These are phyloP conservation scores for Coenobita brevimanus DNA, from an alignment of 1,140 invertebrate genomes.

Conservation along the genomic window DNA sequence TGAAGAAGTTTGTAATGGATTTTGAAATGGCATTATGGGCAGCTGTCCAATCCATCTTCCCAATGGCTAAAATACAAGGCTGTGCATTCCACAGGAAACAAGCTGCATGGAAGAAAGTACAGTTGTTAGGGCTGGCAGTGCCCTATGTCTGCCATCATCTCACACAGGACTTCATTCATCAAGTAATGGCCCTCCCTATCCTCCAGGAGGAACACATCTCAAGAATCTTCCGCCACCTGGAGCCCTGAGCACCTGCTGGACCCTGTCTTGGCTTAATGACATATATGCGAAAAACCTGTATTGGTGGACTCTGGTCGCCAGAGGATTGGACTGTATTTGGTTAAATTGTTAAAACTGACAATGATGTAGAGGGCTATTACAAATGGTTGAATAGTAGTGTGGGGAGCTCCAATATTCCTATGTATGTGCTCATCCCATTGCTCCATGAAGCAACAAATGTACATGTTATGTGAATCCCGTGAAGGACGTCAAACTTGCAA, in stretches of 20 bases:
- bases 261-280: not conserved
- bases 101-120: not conserved
- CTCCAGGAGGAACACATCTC: not conserved
- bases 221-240: not conserved
- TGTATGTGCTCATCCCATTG: not conserved
- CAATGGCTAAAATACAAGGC: not conserved
- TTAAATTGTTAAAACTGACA: not conserved
- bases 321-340: not conserved
- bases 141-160: not conserved
- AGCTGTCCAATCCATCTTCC: not conserved
- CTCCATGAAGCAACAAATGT: not conserved
- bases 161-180: not conserved
- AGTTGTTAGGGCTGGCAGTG: not conserved
- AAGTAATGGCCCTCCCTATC: not conserved
- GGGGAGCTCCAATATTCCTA: not conserved
- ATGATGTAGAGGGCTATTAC: not conserved
- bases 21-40: not conserved
- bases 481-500: not conserved
- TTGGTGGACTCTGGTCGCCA: not conserved
- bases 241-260: not conserved
- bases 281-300: not conserved
- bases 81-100: conserved; percentile 7
- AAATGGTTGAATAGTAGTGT: not conserved
- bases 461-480: not conserved
- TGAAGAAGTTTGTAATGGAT: not conserved